Evolutionary conservation across 2,797 vertebrate species (phyloP), one percentile per base, ranked within the genome.

Genomic region (Pipistrellus pipistrellus): DNA sequence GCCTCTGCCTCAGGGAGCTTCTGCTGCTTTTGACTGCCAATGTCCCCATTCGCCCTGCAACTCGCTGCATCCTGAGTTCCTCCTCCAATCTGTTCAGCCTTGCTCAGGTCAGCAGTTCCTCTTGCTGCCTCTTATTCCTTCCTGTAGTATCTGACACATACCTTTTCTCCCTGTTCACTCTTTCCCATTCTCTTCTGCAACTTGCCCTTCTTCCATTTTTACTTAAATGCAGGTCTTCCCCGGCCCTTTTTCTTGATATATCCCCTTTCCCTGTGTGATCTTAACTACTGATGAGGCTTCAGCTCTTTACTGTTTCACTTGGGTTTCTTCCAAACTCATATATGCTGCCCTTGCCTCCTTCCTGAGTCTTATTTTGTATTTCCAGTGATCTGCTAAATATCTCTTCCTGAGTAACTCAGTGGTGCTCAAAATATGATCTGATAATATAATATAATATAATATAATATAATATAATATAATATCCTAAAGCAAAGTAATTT

Each of bases 401-500:
- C 41, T 93, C 44, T 76, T 81, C 66, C 17, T 85, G 6, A 6
- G 23, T 80, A 48, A 88, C 23, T 81, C 9, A 72, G 38, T 72
- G 20, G 3, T 77, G 23, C 32, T 82, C 57, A 88, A 86, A 96
- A 69, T 78, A 48, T 27, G 53, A 41, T 32, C 35, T 38, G 20
- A n/a, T n/a, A n/a, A n/a, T 14, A 62, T 62, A 18, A 18, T 53
- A 62, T 55, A 55, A 30, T 14, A 62, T 62, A 20, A 20, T 53
- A 62, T 62, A n/a, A n/a, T 14, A 62, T 62, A 18, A 18, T 53
- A 62, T 55, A 55, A 30, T 14, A 62, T 62, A 20, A 20, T 53
- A 62, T 62, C 59, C 82, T 87, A 72, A 84, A 91, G 35, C 57
- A 68, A 82, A 48, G 46, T 73, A n/a, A 21, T 88, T 91, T 90